Evolutionary conservation across 2,113 vertebrate genomes (phyloP).

Genomic region (Pterocles burchelli): DNA sequence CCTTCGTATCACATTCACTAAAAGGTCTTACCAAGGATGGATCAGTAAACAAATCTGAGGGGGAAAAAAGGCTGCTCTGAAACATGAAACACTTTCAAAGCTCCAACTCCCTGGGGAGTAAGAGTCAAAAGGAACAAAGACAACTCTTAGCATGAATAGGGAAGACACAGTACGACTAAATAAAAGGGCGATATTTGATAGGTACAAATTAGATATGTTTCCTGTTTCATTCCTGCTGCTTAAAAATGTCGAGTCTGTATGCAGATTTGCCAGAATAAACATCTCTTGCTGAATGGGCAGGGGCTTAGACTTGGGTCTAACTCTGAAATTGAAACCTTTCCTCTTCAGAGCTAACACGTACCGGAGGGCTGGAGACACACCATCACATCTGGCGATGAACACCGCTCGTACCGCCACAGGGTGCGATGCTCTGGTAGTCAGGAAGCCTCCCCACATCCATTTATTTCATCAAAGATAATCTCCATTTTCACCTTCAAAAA

Average conservation of each 20-base stretch:
- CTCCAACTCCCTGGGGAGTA: constrained; percentile 13
- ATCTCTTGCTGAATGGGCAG: not conserved
- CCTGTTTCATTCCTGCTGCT: constrained; percentile 23
- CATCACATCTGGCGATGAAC: not conserved
- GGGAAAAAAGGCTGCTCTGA: constrained; percentile 40
- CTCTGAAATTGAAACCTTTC: not conserved
- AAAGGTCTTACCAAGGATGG: constrained; percentile 60
- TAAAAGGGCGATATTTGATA: constrained; percentile 46
- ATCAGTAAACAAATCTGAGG: constrained; percentile 61
- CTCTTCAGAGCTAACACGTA: not conserved
- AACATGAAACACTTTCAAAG: constrained; percentile 57
- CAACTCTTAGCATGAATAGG: constrained; percentile 34
- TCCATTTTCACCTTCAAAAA: constrained; percentile 79
- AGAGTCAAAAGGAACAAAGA: constrained; percentile 61
- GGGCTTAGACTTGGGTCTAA: not conserved
- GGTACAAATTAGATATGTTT: constrained; percentile 42
- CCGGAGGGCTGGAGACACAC: not conserved
- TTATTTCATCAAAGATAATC: constrained; percentile 73
- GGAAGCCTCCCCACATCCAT: constrained; percentile 4
- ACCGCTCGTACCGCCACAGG: not conserved
- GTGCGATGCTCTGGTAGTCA: not conserved
- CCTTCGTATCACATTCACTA: constrained; percentile 65
- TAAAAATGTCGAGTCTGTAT: not conserved
- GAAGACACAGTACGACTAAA: constrained; percentile 31
- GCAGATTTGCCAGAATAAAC: not conserved